phyloP scores from a whole-genome alignment of 2,797 vertebrate species.

The Micromesistius poutassou region DNA sequence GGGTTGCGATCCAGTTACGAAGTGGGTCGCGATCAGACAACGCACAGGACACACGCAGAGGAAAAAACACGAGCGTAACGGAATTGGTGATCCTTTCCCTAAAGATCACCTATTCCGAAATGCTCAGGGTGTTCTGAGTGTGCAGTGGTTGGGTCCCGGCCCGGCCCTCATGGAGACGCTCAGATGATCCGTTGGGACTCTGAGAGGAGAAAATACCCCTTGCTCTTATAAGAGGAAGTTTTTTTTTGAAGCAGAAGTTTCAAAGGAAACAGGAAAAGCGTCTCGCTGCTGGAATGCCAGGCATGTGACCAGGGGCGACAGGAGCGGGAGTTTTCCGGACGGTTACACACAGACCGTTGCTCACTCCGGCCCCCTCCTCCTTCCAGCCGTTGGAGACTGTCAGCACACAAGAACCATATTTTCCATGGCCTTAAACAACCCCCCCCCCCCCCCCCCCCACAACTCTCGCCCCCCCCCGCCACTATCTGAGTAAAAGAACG shows the following conservation, averaged over 20 bases:
- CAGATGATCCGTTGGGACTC: no score
- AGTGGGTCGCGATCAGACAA: not conserved
- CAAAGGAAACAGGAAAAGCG: not conserved
- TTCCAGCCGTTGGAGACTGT: not conserved
- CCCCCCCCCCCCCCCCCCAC: no score
- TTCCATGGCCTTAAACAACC: not conserved
- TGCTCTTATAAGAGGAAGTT: no score
- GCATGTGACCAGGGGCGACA: not conserved
- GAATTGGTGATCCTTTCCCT: no score
- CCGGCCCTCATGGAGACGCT: no score
- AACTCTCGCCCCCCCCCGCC: no score
- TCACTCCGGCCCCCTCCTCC: not conserved
- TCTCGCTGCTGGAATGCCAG: not conserved
- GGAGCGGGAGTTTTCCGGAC: not conserved
- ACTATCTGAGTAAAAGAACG: no score
- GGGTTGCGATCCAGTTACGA: no score
- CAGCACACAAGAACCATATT: not conserved
- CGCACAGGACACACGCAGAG: not conserved
- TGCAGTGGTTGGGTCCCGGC: no score
- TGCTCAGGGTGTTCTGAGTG: no score
- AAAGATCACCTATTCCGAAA: no score
- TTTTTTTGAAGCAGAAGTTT: not conserved
- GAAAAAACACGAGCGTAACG: no score
- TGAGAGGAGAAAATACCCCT: not conserved
- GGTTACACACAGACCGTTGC: not conserved